A percentile compares a stretch with the other conserved stretches of the same genome.
phyloP scores from a whole-genome alignment of 2,113 vertebrate species.

The Hippocampus barbouri region DNA sequence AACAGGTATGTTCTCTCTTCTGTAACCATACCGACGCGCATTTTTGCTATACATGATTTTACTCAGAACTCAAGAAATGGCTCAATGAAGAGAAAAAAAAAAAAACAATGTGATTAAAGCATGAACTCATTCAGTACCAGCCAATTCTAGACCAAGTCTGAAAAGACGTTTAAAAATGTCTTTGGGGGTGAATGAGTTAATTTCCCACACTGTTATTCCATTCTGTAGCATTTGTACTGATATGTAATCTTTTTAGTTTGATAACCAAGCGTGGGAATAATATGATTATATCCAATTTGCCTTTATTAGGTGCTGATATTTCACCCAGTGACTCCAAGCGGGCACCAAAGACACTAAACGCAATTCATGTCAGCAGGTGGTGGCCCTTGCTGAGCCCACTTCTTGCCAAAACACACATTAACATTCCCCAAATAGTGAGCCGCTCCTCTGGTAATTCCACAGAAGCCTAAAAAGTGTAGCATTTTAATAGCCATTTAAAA shows the following conservation, averaged over 20 bases:
- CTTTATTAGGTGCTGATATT: neutral
- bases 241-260: neutral
- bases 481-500: constrained; percentile 14
- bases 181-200: no score
- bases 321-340: constrained; percentile 5
- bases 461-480: neutral
- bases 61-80: neutral
- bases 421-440: constrained; percentile 41
- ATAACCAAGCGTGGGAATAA: neutral
- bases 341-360: neutral
- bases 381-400: constrained; percentile 26
- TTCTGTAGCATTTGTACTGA: neutral
- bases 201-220: no score
- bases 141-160: no score
- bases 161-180: no score
- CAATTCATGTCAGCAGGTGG: constrained; percentile 30
- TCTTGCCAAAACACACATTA: constrained; percentile 58
- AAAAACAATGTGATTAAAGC: no score
- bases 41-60: neutral
- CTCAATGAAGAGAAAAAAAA: neutral
- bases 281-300: neutral
- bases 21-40: neutral
- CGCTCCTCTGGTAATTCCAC: constrained; percentile 32
- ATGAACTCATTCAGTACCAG: no score
- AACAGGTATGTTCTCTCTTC: constrained; percentile 78